Conservation (phyloP, 1,140 invertebrate species). For the Adelges cooleyi region DNA sequence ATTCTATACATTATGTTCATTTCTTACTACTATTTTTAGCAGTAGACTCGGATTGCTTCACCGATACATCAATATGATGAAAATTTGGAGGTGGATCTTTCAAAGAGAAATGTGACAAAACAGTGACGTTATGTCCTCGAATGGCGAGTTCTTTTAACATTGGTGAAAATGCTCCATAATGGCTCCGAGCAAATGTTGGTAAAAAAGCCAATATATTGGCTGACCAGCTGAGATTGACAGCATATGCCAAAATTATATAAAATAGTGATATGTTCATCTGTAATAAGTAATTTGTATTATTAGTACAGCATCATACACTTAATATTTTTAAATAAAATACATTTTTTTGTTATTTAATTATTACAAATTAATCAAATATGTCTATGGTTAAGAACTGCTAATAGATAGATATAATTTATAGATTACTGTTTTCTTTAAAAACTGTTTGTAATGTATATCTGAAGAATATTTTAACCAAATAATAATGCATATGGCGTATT, state of each 20-base stretch:
- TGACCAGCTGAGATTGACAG: not conserved
- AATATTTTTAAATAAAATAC: too few species aligned
- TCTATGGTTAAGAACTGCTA: too few species aligned
- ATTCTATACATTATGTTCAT: not conserved
- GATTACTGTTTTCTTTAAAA: too few species aligned
- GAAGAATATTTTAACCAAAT: too few species aligned
- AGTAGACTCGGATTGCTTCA: too few species aligned
- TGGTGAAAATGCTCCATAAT: constrained; percentile 36
- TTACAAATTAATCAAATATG: too few species aligned
- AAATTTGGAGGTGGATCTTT: constrained; percentile 30
- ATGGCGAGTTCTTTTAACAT: constrained; percentile 35
- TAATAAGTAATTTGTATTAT: too few species aligned
- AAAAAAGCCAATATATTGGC: constrained; percentile 36
- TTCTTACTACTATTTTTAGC: not conserved
- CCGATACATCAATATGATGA: constrained; percentile 13
- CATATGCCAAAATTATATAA: not conserved
- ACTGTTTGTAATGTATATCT: too few species aligned
- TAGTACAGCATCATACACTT: too few species aligned
- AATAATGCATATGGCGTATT: too few species aligned
- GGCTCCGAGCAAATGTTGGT: constrained; percentile 34
- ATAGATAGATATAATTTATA: too few species aligned
- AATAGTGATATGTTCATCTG: not conserved
- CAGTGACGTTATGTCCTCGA: constrained; percentile 36
- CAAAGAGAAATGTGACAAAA: constrained; percentile 34
- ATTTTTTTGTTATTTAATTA: too few species aligned